Conservation (phyloP, 1,140 invertebrate species). For the Meteorus sp. region DNA sequence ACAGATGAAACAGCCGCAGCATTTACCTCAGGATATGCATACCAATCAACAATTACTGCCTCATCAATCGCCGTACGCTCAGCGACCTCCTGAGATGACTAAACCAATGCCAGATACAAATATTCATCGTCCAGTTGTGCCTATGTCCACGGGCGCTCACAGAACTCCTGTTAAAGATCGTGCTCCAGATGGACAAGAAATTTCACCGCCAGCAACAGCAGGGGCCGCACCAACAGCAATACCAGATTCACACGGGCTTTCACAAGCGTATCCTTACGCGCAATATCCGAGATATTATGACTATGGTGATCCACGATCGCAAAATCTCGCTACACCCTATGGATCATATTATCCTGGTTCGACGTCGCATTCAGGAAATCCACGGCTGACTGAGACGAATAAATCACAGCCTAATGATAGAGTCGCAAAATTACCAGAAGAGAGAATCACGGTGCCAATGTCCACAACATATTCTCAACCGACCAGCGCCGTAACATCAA, state of each 20-base stretch:
- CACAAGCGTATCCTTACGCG: conserved; percentile 52
- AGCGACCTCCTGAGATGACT: conserved; percentile 14
- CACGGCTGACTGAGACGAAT: conserved; percentile 32
- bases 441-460: conserved; percentile 34
- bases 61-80: conserved; percentile 32
- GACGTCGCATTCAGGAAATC: conserved; percentile 39
- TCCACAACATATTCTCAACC: conserved; percentile 34
- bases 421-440: conserved; percentile 41
- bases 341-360: conserved; percentile 47
- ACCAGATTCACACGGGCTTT: conserved; percentile 37
- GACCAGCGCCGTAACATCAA: too few species aligned
- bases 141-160: neutral
- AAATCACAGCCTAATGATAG: conserved; percentile 37
- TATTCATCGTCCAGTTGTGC: neutral
- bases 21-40: conserved; percentile 38
- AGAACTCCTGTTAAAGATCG: conserved; percentile 15
- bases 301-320: conserved; percentile 50
- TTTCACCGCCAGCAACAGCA: conserved; percentile 35
- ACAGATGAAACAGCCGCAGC: conserved; percentile 33
- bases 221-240: conserved; percentile 44
- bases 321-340: conserved; percentile 48
- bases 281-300: conserved; percentile 57
- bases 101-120: conserved; percentile 5
- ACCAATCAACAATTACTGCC: conserved; percentile 31
- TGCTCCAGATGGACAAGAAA: conserved; percentile 29